Evolutionary conservation across 2,113 vertebrate genomes (phyloP), one percentile per base, ranked within the genome.

Genomic region (Beaufortia kweichowensis): DNA sequence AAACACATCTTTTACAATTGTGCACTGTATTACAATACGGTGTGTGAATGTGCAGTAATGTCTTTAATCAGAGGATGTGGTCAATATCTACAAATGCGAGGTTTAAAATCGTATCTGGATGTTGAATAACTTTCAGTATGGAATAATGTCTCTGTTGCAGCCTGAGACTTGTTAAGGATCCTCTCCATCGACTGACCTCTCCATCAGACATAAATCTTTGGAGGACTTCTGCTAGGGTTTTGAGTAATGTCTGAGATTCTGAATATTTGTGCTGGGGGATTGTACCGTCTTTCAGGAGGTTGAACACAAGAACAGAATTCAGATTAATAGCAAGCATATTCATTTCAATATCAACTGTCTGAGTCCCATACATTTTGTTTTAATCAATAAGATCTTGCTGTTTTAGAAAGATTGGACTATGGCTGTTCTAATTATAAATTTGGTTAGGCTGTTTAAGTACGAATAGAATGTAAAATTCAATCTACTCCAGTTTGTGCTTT

Each of bases 171-270:
- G 41, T 23, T 64, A 69, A 64, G 70, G 48, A 78, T 79, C 76
- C 26, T 43, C 43, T 67, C 61, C 61, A 29, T 61, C 24, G 56
- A 65, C 61, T 68, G 77, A 68, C 77, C 77, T 73, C 81, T 67
- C 66, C 33, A 53, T 56, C 24, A n/a, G 55, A 53, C 31, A 79
- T 79, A 82, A 79, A 82, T 82, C 81, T 61, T 55, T 31, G 23
- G 66, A 67, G 33, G 67, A 61, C 63, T 65, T 59, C 35, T 57
- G 48, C 60, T 31, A 26, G 24, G 21, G 19, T 26, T 33, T 59
- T 64, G 39, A 17, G 67, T 78, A 63, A 57, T 55, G 43, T 29
- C 59, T 72, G 35, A 4, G 31, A 3, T 39, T 39, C 35, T 2
- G 35, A 66, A 66, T 73, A 79, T 73, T 46, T 63, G 39, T 33